Percentiles rank a stretch among this genome's conserved stretches.
Conservation (phyloP, 2,888 invertebrate species). For the Gibbula magus region DNA sequence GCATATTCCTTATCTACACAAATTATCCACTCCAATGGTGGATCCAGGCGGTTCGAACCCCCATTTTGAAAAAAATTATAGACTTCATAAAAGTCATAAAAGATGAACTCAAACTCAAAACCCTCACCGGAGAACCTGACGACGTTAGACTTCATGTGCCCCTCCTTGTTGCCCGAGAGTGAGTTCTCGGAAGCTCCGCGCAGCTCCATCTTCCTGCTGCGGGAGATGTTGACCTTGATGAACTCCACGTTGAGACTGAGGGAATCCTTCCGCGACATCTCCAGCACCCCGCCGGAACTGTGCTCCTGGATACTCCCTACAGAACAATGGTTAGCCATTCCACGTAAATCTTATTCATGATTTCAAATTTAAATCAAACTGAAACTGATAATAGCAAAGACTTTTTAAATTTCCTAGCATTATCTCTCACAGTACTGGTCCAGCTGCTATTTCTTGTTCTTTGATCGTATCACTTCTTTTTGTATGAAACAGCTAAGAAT, state of each 20-base stretch:
- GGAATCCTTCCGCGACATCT: slow-evolving; percentile 86
- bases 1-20: too few relatives aligned
- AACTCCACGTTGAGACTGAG: slow-evolving; percentile 97
- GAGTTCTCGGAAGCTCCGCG: slow-evolving; percentile 39
- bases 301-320: slow-evolving; percentile 64
- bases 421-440: too few relatives aligned
- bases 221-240: slow-evolving; percentile 94
- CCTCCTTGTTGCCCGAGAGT: slow-evolving; percentile 43
- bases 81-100: not conserved
- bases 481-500: too few relatives aligned
- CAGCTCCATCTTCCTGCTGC: slow-evolving; percentile 91
- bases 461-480: too few relatives aligned
- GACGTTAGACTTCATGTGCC: slow-evolving; percentile 74
- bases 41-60: too few relatives aligned
- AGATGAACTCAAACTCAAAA: not conserved
- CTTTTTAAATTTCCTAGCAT: too few relatives aligned
- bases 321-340: not conserved
- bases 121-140: slow-evolving; percentile 90
- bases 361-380: not conserved
- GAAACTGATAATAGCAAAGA: too few relatives aligned
- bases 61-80: too few relatives aligned
- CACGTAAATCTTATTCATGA: not conserved
- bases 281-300: slow-evolving; percentile 48
- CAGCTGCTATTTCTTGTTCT: too few relatives aligned
- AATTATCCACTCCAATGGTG: too few relatives aligned